These are phyloP conservation scores for Sebastes itinus DNA, from an alignment of 2,797 vertebrate species.

Conservation along the genomic window DNA sequence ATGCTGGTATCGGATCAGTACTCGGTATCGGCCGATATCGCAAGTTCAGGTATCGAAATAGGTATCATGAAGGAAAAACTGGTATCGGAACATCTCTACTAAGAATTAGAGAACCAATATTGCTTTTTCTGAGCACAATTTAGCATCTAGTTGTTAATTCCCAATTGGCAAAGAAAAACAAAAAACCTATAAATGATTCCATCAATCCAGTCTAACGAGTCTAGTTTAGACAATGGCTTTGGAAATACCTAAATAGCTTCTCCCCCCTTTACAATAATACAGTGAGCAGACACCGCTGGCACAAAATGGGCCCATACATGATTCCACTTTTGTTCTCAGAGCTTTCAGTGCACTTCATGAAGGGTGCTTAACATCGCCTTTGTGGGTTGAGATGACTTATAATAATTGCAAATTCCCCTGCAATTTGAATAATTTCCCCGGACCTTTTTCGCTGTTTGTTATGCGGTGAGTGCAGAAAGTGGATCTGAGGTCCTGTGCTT, in stretches of 20 bases:
- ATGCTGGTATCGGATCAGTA: no score
- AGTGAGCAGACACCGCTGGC: conserved; percentile 17
- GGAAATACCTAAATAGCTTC: conserved; percentile 45
- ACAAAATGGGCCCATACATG: conserved; percentile 49
- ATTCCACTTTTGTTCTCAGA: conserved; percentile 62
- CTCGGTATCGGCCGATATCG: no score
- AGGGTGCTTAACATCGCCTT: conserved; percentile 74
- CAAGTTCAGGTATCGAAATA: no score
- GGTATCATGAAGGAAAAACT: no score
- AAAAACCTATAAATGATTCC: neutral
- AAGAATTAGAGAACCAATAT: neutral
- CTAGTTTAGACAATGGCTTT: conserved; percentile 43
- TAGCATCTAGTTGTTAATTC: conserved; percentile 15
- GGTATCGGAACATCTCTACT: no score
- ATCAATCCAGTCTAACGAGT: conserved; percentile 28
- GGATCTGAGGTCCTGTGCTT: conserved; percentile 55
- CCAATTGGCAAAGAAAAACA: neutral
- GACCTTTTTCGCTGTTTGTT: conserved; percentile 68
- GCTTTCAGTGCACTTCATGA: conserved; percentile 63
- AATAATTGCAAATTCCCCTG: conserved; percentile 77
- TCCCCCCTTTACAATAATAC: conserved; percentile 24
- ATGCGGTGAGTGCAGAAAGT: conserved; percentile 56
- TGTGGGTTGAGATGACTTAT: conserved; percentile 75
- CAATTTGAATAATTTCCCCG: conserved; percentile 77
- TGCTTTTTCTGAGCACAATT: neutral